These are phyloP conservation scores for Saguinus midas DNA, from an alignment of 2,113 vertebrate genomes.

Conservation along the genomic window DNA sequence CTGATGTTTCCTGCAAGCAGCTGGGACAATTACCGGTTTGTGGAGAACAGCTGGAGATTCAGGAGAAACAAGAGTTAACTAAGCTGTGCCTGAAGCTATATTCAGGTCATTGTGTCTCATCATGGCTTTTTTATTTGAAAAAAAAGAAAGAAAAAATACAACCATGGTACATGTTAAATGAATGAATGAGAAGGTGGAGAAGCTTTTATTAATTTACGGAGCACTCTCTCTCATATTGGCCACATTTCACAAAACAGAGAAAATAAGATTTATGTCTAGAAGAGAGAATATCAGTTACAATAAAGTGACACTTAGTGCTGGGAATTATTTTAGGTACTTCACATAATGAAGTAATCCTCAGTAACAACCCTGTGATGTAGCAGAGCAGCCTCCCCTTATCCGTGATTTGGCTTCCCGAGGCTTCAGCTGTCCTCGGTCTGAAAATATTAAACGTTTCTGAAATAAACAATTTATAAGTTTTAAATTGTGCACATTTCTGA, in stretches of 20 bases:
- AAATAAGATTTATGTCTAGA: background rate
- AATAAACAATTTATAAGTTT: background rate
- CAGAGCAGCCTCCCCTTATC: background rate
- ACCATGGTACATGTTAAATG: background rate
- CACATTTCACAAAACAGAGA: slow-evolving; percentile 14
- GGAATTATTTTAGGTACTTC: background rate
- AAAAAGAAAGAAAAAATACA: background rate
- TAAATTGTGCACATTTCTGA: background rate
- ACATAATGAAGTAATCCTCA: background rate
- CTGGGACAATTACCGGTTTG: slow-evolving; percentile 47
- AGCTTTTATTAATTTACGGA: background rate
- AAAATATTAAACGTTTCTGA: background rate
- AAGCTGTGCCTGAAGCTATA: slow-evolving; percentile 40
- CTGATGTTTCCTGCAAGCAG: slow-evolving; percentile 5
- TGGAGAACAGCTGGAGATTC: slow-evolving; percentile 55
- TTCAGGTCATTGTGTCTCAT: background rate
- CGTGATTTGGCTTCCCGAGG: background rate
- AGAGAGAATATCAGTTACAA: background rate
- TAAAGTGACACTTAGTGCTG: background rate
- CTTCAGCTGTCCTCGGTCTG: background rate
- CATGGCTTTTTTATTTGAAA: background rate
- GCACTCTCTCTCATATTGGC: background rate
- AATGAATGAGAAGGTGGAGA: background rate
- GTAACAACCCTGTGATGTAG: background rate
- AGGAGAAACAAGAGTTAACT: background rate